A percentile compares a stretch with the other conserved stretches of the same genome.
Conservation (phyloP, 2,797 vertebrate species). For the Apogon talboti region DNA sequence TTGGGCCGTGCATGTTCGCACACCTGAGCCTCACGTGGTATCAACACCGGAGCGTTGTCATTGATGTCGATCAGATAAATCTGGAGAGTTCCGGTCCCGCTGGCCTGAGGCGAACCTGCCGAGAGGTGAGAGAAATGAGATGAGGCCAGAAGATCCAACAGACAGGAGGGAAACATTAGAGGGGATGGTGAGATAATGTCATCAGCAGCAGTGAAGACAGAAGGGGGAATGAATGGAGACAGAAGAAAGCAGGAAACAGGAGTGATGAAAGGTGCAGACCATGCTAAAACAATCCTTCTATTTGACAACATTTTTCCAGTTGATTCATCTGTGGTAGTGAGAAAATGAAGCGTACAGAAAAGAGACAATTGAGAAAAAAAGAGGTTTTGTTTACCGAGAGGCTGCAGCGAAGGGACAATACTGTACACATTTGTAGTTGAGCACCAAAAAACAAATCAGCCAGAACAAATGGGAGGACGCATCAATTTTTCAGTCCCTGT, state of each 20-base stretch:
- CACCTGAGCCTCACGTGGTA: slow-evolving; percentile 93
- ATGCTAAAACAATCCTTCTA: slow-evolving; percentile 24
- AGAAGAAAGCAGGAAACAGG: slow-evolving; percentile 21
- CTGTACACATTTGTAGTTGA: slow-evolving; percentile 31
- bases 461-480: slow-evolving; percentile 58
- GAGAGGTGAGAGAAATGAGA: slow-evolving; percentile 23
- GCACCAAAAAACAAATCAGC: slow-evolving; percentile 47
- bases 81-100: slow-evolving; percentile 95
- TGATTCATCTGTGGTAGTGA: slow-evolving; percentile 38
- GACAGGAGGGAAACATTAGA: background rate
- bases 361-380: slow-evolving; percentile 39
- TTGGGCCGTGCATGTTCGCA: slow-evolving; percentile 90
- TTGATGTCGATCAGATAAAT: slow-evolving; percentile 98
- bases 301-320: slow-evolving; percentile 6
- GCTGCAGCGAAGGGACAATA: slow-evolving; percentile 23
- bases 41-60: slow-evolving; percentile 93
- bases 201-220: background rate
- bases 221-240: too few relatives aligned
- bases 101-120: slow-evolving; percentile 92
- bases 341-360: slow-evolving; percentile 35
- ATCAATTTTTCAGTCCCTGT: slow-evolving; percentile 58
- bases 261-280: slow-evolving; percentile 16
- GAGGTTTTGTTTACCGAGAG: slow-evolving; percentile 43
- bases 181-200: slow-evolving; percentile 12
- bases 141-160: slow-evolving; percentile 29